Conservation (phyloP, 2,113 vertebrate species). For the Bos taurus region ARS-UCD2.0 NC_037333.1:114856501-114857000, state of each 20-base stretch:
- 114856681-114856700: not conserved
- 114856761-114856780: no score
- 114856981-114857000: not conserved
- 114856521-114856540: not conserved
- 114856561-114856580: not conserved
- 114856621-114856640: not conserved
- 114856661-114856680: fast-evolving
- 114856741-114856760: no score
- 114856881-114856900: not conserved
- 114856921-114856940: not conserved
- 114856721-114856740: fast-evolving
- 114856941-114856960: not conserved
- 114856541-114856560: not conserved
- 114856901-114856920: not conserved
- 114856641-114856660: not conserved
- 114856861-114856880: not conserved
- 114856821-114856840: no score
- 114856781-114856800: fast-evolving
- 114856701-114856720: not conserved
- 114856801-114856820: fast-evolving
- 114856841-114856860: fast-evolving
- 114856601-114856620: not conserved
- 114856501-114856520: not conserved
- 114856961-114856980: not conserved
- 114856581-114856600: not conserved